Conservation (phyloP, 2,888 invertebrate species). For the Autographa gamma region DNA sequence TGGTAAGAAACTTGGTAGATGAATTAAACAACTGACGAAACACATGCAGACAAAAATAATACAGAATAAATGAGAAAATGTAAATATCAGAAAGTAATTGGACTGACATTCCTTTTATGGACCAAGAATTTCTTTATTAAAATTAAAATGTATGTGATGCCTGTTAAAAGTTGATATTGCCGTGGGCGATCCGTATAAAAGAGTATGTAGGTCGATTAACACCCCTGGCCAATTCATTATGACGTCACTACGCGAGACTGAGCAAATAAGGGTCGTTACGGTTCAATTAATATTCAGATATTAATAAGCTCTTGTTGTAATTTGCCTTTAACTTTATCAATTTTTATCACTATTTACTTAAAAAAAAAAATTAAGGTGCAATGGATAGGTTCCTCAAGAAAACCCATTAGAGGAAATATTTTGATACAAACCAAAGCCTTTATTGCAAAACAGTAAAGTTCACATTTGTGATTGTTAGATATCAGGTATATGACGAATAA, state of each 20-base stretch:
- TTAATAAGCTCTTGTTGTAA: neutral
- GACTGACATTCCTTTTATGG: neutral
- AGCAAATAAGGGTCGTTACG: conserved; percentile 1
- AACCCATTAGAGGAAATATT: no score
- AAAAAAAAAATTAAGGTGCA: no score
- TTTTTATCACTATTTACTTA: no score
- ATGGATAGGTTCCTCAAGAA: no score
- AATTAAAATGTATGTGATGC: neutral
- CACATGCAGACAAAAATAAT: neutral
- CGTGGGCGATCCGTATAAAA: neutral
- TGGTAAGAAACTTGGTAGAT: neutral
- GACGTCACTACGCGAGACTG: neutral
- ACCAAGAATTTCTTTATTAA: neutral
- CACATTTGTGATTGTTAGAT: no score
- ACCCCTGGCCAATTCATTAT: neutral
- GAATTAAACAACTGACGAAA: neutral
- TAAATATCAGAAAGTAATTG: neutral
- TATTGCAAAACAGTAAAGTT: no score
- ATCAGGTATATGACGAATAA: no score
- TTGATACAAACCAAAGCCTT: no score
- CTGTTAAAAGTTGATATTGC: neutral
- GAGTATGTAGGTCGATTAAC: conserved; percentile 1
- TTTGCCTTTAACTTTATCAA: no score
- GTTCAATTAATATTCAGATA: neutral
- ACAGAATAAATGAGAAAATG: neutral